These are phyloP conservation scores for Drosophila insularis DNA, from an alignment of 1,140 invertebrate genomes.

Conservation along the genomic window DNA sequence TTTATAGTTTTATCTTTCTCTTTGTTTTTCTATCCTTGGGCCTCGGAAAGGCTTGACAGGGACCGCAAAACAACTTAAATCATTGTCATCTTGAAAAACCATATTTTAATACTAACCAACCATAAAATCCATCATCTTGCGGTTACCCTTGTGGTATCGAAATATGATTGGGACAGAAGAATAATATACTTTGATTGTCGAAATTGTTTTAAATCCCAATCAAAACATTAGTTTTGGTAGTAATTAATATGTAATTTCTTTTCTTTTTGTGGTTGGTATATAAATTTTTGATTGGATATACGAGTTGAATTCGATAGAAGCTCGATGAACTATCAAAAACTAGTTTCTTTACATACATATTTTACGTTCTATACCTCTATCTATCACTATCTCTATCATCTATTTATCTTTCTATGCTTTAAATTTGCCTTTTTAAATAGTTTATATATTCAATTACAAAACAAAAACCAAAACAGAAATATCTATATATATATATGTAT, in stretches of 20 bases:
- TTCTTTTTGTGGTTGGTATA: not conserved
- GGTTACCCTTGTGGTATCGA: not conserved
- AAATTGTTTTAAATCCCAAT: not conserved
- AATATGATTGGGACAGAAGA: not conserved
- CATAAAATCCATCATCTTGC: not conserved
- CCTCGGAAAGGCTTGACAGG: not conserved
- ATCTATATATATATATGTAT: slow-evolving; percentile 73
- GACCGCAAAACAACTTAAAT: not conserved
- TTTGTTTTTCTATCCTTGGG: too few relatives aligned
- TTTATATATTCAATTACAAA: slow-evolving; percentile 36
- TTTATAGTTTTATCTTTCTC: not conserved
- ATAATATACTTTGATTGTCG: not conserved
- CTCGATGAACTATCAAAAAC: not conserved
- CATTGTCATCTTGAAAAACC: not conserved
- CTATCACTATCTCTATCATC: slow-evolving; percentile 13
- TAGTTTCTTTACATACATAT: not conserved
- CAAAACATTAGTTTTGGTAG: too few relatives aligned
- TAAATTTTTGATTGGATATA: not conserved
- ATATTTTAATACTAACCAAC: not conserved
- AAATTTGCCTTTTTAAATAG: slow-evolving; percentile 44
- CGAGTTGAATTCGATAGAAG: not conserved
- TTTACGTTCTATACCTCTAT: not conserved
- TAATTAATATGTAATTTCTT: not conserved
- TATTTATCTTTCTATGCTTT: slow-evolving; percentile 47
- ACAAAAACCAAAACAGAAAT: slow-evolving; percentile 19